These are phyloP conservation scores for Latrodectus elegans DNA, from an alignment of 2,888 invertebrate genomes.

Conservation along the genomic window DNA sequence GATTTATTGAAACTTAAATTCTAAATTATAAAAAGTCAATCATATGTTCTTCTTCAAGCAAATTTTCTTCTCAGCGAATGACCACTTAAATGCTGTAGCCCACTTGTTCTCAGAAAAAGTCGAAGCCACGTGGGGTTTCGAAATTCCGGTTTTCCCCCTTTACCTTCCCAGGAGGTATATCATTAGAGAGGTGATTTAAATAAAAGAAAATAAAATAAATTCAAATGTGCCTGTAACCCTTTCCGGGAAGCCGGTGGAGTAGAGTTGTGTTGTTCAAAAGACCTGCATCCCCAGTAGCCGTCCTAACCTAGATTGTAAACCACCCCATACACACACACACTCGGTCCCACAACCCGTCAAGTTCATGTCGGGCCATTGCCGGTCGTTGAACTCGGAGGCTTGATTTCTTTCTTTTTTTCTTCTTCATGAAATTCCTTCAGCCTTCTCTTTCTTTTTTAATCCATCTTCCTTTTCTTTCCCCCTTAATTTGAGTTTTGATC, in stretches of 20 bases:
- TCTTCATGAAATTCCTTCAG: constrained; percentile 29
- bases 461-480: constrained; percentile 10
- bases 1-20: too few relatives aligned
- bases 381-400: constrained; percentile 51
- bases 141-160: not conserved
- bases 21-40: too few relatives aligned
- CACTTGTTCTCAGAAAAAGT: not conserved
- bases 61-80: too few relatives aligned
- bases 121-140: not conserved
- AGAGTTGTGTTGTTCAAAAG: constrained; percentile 32
- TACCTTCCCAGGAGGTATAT: constrained; percentile 5
- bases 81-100: too few relatives aligned
- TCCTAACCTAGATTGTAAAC: constrained; percentile 63
- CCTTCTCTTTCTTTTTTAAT: constrained; percentile 23
- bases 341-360: constrained; percentile 53
- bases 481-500: constrained; percentile 11
- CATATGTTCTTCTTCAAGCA: too few relatives aligned
- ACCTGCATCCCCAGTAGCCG: constrained; percentile 59
- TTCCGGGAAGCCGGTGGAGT: constrained; percentile 47
- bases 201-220: constrained; percentile 21
- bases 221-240: constrained; percentile 38
- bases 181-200: constrained; percentile 26
- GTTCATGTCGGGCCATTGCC: constrained; percentile 61
- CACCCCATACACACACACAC: not conserved
- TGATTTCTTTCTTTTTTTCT: constrained; percentile 23